Percentiles rank a stretch among this genome's conserved stretches.
Evolutionary conservation across 2,113 vertebrate genomes (phyloP).

Genomic region (Neodontobutis hainanensis): DNA sequence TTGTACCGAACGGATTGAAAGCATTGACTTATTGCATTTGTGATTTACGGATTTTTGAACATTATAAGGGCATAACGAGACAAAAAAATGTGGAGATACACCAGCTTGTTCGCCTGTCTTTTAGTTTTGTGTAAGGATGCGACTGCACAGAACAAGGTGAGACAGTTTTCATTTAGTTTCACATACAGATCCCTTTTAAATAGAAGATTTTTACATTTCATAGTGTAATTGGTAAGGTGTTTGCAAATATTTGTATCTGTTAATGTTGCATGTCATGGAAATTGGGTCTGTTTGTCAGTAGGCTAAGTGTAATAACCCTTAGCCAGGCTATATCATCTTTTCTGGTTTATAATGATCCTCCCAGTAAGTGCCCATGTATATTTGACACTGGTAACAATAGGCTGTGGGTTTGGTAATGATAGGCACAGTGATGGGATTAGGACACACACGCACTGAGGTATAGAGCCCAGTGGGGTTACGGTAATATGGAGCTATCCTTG

Average conservation of each 20-base stretch:
- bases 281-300: slow-evolving; percentile 33
- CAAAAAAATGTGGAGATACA: slow-evolving; percentile 75
- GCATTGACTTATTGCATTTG: slow-evolving; percentile 1
- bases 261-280: neutral
- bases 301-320: slow-evolving; percentile 3
- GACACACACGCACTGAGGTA: slow-evolving; percentile 36
- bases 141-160: slow-evolving; percentile 76
- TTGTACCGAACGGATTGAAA: slow-evolving; percentile 21
- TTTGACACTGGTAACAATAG: slow-evolving; percentile 28
- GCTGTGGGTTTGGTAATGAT: neutral
- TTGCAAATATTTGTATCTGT: no score
- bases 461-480: slow-evolving; percentile 61
- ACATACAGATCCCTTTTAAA: no score
- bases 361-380: slow-evolving; percentile 39
- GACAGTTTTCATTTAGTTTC: slow-evolving; percentile 3
- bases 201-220: no score
- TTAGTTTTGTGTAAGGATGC: slow-evolving; percentile 66
- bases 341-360: slow-evolving; percentile 30
- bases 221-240: no score
- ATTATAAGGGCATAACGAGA: slow-evolving; percentile 2
- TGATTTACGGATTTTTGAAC: slow-evolving; percentile 14
- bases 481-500: slow-evolving; percentile 70
- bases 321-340: slow-evolving; percentile 22
- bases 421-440: neutral
- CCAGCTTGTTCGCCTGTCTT: slow-evolving; percentile 63